Base-by-base conservation (phyloP, 2,113 vertebrate species). In the Piaya cayana region DNA sequence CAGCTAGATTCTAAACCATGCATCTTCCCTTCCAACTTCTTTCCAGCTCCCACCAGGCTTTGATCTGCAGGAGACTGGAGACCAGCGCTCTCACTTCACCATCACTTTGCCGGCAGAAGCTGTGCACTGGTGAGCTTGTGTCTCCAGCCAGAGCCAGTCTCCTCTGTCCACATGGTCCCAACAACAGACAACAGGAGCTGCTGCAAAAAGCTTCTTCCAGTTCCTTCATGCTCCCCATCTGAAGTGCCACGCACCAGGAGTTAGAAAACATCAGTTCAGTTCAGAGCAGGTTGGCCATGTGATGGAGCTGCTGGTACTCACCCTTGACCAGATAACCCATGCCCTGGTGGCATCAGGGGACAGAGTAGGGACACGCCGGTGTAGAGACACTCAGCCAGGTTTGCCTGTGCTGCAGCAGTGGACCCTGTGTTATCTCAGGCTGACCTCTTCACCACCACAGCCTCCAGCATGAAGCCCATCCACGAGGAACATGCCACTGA, bases 261-360 rank as follows among this genome's bases (percentile, higher is more conserved):
- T 5, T 18, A 23, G 0, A 82, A 34, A 60, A 39, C n/a, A 70
- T 7, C 32, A 53, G 74, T 49, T 72, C 62, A 43, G 36, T 2
- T 21, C 45, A 77, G 71, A 67, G 76, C 2, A 1, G 52, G 27
- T 58, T 8, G 37, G 47, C n/a, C 4, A 1, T 0, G 2, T 0
- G 0, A 63, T 60, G 52, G 47, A 21, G 17, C 29, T 42, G n/a
- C 27, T 2, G 12, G n/a, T 39, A 50, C 64, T 64, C 36, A 60
- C 8, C 30, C 15, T 29, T 4, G 16, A 53, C 12, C 2, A 1
- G 36, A n/a, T 52, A n/a, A 22, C 19, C 16, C 2, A 1, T 17
- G 16, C 4, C 39, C 19, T 23, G 7, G 8, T 0, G 2, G 32
- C 5, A 1, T 27, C 30, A 10, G 27, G 42, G 43, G 29, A n/a